A percentile compares a stretch with the other conserved stretches of the same genome.
These are phyloP conservation scores for Oryzias curvinotus DNA, from an alignment of 2,113 vertebrate species.

Conservation along the genomic window DNA sequence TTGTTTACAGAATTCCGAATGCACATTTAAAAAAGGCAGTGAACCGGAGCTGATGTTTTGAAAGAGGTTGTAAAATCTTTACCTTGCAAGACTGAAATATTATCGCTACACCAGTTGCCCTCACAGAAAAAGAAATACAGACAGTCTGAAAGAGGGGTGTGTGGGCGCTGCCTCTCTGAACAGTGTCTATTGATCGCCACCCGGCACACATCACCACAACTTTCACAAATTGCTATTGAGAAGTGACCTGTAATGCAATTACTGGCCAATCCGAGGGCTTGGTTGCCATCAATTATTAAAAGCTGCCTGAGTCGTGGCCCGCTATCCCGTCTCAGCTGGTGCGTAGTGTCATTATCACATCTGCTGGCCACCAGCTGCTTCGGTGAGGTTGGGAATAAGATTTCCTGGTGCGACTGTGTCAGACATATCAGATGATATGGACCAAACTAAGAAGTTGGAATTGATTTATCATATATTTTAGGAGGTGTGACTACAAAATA, in stretches of 20 bases:
- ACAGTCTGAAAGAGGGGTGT: constrained; percentile 22
- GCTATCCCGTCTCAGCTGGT: constrained; percentile 58
- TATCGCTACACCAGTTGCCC: constrained; percentile 34
- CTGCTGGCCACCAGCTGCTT: constrained; percentile 69
- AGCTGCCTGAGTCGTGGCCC: constrained; percentile 71
- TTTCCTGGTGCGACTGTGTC: constrained; percentile 58
- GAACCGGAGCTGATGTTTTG: constrained; percentile 15
- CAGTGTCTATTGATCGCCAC: constrained; percentile 77
- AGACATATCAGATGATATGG: constrained; percentile 49
- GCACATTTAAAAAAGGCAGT: background rate
- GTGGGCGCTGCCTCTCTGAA: constrained; percentile 61
- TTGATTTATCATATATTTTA: constrained; percentile 47
- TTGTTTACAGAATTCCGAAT: background rate
- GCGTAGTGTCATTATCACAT: constrained; percentile 70
- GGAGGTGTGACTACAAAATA: constrained; percentile 10
- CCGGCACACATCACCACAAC: constrained; percentile 81
- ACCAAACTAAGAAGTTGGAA: constrained; percentile 57
- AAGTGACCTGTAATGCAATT: constrained; percentile 85
- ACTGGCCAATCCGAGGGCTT: constrained; percentile 77
- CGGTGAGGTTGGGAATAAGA: constrained; percentile 55
- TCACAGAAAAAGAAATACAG: constrained; percentile 38
- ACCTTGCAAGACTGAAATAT: constrained; percentile 14
- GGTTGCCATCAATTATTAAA: constrained; percentile 83
- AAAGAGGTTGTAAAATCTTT: constrained; percentile 11
- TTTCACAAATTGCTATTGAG: constrained; percentile 85